Evolutionary conservation across 2,797 vertebrate species (phyloP).

Genomic region (Loris lydekkerianus): DNA sequence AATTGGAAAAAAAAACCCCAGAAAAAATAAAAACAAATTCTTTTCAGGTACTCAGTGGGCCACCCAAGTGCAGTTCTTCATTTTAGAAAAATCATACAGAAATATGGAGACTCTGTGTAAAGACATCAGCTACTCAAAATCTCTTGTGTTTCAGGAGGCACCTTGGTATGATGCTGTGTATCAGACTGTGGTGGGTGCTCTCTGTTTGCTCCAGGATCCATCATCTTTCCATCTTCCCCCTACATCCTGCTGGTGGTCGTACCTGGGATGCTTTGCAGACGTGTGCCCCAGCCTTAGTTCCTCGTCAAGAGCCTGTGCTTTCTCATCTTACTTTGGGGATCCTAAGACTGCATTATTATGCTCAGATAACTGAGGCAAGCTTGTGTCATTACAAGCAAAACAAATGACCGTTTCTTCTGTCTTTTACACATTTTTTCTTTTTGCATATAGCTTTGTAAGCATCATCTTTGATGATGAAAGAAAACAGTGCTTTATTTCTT

Average conservation of each 20-base stretch:
- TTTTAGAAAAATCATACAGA: slow-evolving; percentile 40
- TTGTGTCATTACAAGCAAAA: not conserved
- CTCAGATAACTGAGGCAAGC: not conserved
- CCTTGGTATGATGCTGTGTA: accelerated
- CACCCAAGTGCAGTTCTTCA: slow-evolving; percentile 72
- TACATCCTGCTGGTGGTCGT: not conserved
- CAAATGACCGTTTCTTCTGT: not conserved
- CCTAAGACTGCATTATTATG: not conserved
- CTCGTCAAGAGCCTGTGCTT: not conserved
- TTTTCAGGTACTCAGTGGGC: slow-evolving; percentile 78
- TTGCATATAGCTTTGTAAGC: not conserved
- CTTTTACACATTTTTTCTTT: not conserved
- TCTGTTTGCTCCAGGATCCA: accelerated
- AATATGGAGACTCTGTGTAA: not conserved
- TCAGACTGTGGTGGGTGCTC: not conserved
- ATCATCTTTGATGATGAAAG: not conserved
- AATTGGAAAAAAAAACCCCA: slow-evolving; percentile 60
- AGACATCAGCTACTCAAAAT: too few relatives aligned
- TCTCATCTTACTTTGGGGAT: not conserved
- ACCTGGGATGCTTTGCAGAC: not conserved
- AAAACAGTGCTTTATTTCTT: not conserved
- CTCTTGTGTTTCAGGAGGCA: not conserved
- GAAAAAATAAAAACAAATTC: slow-evolving; percentile 60
- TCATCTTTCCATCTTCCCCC: not conserved
- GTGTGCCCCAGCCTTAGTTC: not conserved